Conservation (phyloP, 2,888 invertebrate genomes). For the Sussaba pulchella region DNA sequence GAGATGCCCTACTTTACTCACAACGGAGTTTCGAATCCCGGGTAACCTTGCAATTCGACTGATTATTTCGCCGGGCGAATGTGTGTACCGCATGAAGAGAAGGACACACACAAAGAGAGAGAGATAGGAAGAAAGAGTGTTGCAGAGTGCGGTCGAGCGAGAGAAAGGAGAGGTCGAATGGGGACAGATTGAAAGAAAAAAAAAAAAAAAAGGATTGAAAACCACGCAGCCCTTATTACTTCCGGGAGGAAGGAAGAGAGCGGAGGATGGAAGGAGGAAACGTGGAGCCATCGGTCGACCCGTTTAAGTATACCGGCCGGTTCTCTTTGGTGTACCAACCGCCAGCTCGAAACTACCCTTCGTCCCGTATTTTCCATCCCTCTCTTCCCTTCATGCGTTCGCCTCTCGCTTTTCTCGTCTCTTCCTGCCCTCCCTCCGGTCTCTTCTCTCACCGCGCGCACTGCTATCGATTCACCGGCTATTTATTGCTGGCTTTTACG, state of each 20-base stretch:
- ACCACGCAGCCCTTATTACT: conserved; percentile 66
- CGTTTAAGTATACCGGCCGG: conserved; percentile 63
- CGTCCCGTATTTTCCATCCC: conserved; percentile 11
- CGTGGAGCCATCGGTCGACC: conserved; percentile 58
- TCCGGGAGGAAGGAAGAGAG: conserved; percentile 44
- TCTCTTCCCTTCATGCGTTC: conserved; percentile 19
- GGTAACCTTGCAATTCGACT: conserved; percentile 52
- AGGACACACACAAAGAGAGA: neutral
- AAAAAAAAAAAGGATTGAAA: conserved; percentile 61
- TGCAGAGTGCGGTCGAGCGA: neutral
- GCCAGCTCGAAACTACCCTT: conserved; percentile 48
- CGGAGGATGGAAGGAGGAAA: conserved; percentile 36
- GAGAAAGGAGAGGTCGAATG: neutral
- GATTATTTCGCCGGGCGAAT: conserved; percentile 60
- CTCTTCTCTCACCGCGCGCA: conserved; percentile 43
- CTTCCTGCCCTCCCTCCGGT: conserved; percentile 39
- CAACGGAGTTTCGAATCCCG: conserved; percentile 11
- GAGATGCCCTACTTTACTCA: conserved; percentile 49
- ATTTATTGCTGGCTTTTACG: conserved; percentile 69
- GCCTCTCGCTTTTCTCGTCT: conserved; percentile 15
- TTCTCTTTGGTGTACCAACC: conserved; percentile 52
- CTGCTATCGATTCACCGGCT: conserved; percentile 65
- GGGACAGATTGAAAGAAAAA: conserved; percentile 30
- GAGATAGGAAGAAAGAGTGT: neutral
- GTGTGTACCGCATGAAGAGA: conserved; percentile 18